Evolutionary conservation across 1,140 invertebrate species (phyloP), one percentile per base, ranked within the genome.

Genomic region (Meloidogyne hapla): DNA sequence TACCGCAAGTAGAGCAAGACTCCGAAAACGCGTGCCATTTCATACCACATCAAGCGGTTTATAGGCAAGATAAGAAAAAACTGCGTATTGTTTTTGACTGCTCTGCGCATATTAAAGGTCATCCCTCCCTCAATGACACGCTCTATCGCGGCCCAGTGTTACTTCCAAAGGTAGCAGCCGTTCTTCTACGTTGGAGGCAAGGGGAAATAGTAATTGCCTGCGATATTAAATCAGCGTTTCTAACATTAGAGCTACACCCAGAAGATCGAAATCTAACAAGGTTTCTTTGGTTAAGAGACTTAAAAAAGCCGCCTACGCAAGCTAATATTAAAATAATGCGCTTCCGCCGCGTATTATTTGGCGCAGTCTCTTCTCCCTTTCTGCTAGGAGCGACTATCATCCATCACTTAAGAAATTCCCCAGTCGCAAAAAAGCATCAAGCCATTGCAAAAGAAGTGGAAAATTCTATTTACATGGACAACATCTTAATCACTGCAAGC

Each of bases 21-120:
- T 13, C 26, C 2, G 13, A 15, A n/a, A 66, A 28, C 18, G 4
- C 9, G 9, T 33, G 33, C 5, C 74, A 79, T 84, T 85, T 89
- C 88, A 85, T 89, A 15, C 88, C 89, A 4, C 88, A 89, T 84
- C 88, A 89, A 45, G 74, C 69, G 1, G 87, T 89, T 0, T 25
- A 76, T 12, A 77, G 69, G 13, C 67, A 67, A 23, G 80, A 79
- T 38, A 80, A 79, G 21, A 42, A 64, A 13, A 84, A 88, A 77
- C 64, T 83, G 0, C 78, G 88, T 1, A 79, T 83, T 10, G 87
- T 88, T 5, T 88, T 87, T 71, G 87, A 88, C 74, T 83, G 80
- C 0, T 87, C 87, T 15, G 80, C 76, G 23, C 78, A 86, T 70
- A 66, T 78, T 0, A 78, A 73, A 18, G 83, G 82, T 66, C 23